phyloP scores from a whole-genome alignment of 1,140 invertebrate genomes.

The Maniola jurtina region DNA sequence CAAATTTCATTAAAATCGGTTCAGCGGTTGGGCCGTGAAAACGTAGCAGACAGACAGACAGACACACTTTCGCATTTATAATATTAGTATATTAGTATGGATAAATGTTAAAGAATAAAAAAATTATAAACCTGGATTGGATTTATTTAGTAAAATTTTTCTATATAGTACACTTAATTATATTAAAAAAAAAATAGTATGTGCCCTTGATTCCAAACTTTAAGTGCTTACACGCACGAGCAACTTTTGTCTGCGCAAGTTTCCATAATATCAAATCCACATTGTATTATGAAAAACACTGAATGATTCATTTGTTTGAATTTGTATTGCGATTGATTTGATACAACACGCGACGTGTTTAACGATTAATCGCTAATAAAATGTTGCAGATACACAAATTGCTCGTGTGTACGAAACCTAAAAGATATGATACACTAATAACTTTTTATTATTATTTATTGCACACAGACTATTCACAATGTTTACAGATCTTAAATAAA shows the following conservation, averaged over 20 bases:
- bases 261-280: too few relatives aligned
- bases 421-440: neutral
- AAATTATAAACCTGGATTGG: neutral
- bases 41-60: too few relatives aligned
- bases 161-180: neutral
- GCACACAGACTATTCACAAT: neutral
- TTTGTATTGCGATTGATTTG: too few relatives aligned
- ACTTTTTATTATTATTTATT: neutral
- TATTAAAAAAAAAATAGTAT: neutral
- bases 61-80: too few relatives aligned
- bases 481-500: conserved; percentile 1
- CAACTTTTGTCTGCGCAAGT: too few relatives aligned
- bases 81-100: too few relatives aligned
- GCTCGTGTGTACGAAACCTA: neutral
- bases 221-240: neutral
- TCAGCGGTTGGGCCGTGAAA: too few relatives aligned
- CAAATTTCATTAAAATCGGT: too few relatives aligned
- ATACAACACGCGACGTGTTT: too few relatives aligned
- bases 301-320: too few relatives aligned
- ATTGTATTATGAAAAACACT: too few relatives aligned
- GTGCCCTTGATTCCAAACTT: neutral
- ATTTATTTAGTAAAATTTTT: conserved; percentile 2
- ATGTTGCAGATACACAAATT: neutral
- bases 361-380: too few relatives aligned
- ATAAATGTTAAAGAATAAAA: neutral